Conservation (phyloP, 2,113 vertebrate species). For the Alethe castanea region DNA sequence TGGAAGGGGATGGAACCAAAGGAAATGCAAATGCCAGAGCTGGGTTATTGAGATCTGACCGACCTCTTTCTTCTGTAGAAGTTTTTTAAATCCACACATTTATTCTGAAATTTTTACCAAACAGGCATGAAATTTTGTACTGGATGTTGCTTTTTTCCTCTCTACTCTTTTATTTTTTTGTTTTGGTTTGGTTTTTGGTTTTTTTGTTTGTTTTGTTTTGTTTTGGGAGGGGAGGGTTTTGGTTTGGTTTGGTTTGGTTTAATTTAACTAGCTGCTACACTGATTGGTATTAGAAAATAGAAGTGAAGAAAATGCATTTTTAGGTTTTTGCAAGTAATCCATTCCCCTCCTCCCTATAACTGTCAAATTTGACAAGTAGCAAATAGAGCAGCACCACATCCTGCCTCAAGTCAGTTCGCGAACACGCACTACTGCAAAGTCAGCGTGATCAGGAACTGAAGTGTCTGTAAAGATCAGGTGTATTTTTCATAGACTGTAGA, state of each 20-base stretch:
- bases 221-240: too few relatives aligned
- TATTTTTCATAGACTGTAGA: neutral
- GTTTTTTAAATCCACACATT: neutral
- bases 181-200: too few relatives aligned
- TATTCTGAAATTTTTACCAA: neutral
- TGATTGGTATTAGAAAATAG: neutral
- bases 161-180: neutral
- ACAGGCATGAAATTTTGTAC: neutral
- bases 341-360: neutral
- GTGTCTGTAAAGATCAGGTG: neutral
- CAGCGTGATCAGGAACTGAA: neutral
- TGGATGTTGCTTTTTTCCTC: neutral
- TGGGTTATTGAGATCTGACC: neutral
- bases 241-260: neutral
- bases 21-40: neutral
- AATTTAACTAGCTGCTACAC: neutral
- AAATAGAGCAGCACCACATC: neutral
- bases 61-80: neutral
- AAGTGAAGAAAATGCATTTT: neutral
- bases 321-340: neutral
- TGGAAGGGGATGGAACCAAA: neutral
- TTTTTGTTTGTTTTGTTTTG: too few relatives aligned
- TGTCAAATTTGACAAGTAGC: neutral
- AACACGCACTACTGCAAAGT: neutral
- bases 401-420: neutral